These are phyloP conservation scores for Scaptomyza hsui DNA, from an alignment of 1,140 invertebrate genomes.

Conservation along the genomic window DNA sequence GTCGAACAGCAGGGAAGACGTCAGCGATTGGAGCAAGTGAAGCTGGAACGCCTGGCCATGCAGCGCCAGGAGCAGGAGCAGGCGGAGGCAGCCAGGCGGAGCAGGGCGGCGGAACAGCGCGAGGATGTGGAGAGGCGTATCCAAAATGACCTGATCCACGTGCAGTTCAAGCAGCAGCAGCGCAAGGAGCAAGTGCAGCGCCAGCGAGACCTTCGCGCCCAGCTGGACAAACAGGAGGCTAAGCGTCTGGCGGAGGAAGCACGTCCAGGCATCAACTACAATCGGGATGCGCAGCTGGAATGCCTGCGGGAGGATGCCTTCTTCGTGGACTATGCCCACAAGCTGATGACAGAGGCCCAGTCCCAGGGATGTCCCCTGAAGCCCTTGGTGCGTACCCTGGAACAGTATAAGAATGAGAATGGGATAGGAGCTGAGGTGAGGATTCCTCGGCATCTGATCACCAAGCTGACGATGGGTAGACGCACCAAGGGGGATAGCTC, in stretches of 20 bases:
- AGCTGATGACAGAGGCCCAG: conserved; percentile 57
- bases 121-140: conserved; percentile 42
- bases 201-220: conserved; percentile 41
- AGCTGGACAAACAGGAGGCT: conserved; percentile 57
- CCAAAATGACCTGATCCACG: conserved; percentile 54
- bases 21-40: conserved; percentile 34
- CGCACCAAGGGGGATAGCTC: conserved; percentile 58
- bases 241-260: conserved; percentile 42
- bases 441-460: conserved; percentile 55
- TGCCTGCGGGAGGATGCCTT: conserved; percentile 59
- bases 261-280: conserved; percentile 60
- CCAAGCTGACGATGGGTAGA: conserved; percentile 57
- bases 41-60: conserved; percentile 44
- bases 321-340: conserved; percentile 65
- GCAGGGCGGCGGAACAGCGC: conserved; percentile 27
- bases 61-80: conserved; percentile 57
- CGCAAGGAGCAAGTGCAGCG: conserved; percentile 53
- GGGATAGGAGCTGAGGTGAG: conserved; percentile 52
- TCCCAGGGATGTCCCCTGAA: conserved; percentile 54
- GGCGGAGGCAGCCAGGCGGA: conserved; percentile 26
- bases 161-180: conserved; percentile 58
- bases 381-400: conserved; percentile 56
- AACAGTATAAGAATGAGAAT: conserved; percentile 62
- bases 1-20: conserved; percentile 62
- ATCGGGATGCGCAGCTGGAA: conserved; percentile 59